phyloP scores from a whole-genome alignment of 2,888 invertebrate species.

The Cremastobaeus sp. region DNA sequence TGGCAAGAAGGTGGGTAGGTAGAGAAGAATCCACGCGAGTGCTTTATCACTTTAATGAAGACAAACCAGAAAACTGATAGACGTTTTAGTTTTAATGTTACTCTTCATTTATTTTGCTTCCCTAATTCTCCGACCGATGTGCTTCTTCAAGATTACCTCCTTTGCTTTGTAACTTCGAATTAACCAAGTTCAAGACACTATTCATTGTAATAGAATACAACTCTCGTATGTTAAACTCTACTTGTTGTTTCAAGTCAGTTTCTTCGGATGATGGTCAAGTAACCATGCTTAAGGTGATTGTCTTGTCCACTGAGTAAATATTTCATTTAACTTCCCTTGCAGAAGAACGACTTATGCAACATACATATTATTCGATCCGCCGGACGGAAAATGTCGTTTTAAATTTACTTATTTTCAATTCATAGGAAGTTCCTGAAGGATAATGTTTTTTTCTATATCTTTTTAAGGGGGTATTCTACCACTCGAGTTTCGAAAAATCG shows the following conservation, averaged over 20 bases:
- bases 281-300: constrained; percentile 26
- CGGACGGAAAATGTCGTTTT: too few species aligned
- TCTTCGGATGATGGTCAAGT: constrained; percentile 22
- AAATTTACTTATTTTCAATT: too few species aligned
- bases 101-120: constrained; percentile 39
- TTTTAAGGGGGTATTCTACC: too few species aligned
- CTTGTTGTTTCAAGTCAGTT: constrained; percentile 47
- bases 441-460: too few species aligned
- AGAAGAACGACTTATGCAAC: too few species aligned
- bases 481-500: too few species aligned
- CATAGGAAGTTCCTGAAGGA: too few species aligned
- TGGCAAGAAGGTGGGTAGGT: constrained; percentile 71
- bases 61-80: constrained; percentile 40
- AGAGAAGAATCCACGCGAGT: neutral
- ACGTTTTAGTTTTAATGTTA: constrained; percentile 33
- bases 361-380: too few species aligned
- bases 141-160: constrained; percentile 28
- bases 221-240: constrained; percentile 46
- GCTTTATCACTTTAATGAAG: constrained; percentile 46
- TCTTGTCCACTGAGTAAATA: too few species aligned
- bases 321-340: too few species aligned
- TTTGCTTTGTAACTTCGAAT: constrained; percentile 34
- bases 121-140: constrained; percentile 34
- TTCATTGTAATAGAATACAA: constrained; percentile 30
- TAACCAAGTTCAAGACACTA: constrained; percentile 44